These are phyloP conservation scores for Gavialis gangeticus DNA, from an alignment of 2,113 vertebrate genomes.

Conservation along the genomic window DNA sequence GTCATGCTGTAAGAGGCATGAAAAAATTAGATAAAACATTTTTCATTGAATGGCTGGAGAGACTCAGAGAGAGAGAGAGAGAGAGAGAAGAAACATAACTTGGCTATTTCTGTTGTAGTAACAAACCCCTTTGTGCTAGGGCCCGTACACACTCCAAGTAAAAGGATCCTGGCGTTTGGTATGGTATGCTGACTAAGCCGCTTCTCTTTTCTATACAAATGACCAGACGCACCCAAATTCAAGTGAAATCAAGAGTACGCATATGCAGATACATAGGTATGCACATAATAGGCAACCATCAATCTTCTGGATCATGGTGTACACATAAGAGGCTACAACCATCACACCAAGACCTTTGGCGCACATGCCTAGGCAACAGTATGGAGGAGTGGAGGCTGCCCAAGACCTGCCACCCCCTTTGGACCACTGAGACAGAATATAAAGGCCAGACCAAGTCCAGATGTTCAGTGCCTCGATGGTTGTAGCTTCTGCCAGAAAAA, in stretches of 20 bases:
- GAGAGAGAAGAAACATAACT: neutral
- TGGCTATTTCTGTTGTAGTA: neutral
- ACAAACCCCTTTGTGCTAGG: neutral
- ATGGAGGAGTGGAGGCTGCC: too few species aligned
- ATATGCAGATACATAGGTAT: neutral
- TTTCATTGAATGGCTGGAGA: neutral
- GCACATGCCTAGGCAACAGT: too few species aligned
- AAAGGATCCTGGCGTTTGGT: neutral
- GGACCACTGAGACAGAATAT: too few species aligned
- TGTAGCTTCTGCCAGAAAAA: too few species aligned
- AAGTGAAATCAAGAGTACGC: neutral
- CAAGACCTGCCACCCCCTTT: too few species aligned
- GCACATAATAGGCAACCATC: too few species aligned
- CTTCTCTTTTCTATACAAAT: neutral
- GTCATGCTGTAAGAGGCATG: neutral
- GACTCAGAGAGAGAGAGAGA: neutral
- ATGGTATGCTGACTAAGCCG: neutral
- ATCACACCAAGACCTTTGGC: too few species aligned
- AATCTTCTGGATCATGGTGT: too few species aligned
- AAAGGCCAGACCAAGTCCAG: too few species aligned
- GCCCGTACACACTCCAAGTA: neutral
- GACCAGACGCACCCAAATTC: neutral
- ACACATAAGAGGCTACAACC: too few species aligned
- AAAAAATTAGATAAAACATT: neutral
- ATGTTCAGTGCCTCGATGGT: too few species aligned